Base-by-base conservation (phyloP, 23 tunicate genomes). In the Styela clava region DNA sequence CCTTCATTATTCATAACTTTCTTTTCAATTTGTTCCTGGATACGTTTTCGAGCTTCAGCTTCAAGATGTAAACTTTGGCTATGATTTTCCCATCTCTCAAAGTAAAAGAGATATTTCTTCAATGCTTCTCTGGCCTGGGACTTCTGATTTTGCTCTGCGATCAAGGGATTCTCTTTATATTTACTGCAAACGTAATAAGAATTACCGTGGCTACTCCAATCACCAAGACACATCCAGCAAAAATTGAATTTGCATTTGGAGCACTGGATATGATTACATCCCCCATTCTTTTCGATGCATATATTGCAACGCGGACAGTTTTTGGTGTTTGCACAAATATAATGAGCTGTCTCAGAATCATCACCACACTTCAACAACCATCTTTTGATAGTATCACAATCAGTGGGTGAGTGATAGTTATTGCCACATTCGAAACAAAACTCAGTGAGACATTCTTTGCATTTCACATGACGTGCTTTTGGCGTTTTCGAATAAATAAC, bases 321-420 rank as follows among this genome's bases (percentile, higher is more conserved):
- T 83, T 94, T 94, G 22, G 98, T 94, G 68, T 94, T 85, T 0
- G 98, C 94, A 34, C 95, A 85, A 52, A 94, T 94, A 85, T 94
- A 94, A 71, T 94, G 82, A 21, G 98, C 98, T 2, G 98, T 94
- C 73, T 94, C 98, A 3, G 98, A 94, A 73, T 94, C 98, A 68
- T 94, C 98, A 61, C 90, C 89, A 56, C 98, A 94, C 64, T 94
- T 94, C 33, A 74, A 44, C 74, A 94, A 52, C 98, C 98, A 94
- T 44, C 74, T 72, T 61, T 79, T 82, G 2, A 94, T 94, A 5
- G 91, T 85, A 44, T 74, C 86, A 79, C 98, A 94, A 62, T 94
- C 83, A 44, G 98, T 78, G 12, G 98, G 98, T 1, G 77, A 78
- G 79, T 94, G 98, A 72, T 85, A 88, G 24, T 88, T 84, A 37